Evolutionary conservation across 2,888 invertebrate species (phyloP).

Genomic region (Andrena fulva): DNA sequence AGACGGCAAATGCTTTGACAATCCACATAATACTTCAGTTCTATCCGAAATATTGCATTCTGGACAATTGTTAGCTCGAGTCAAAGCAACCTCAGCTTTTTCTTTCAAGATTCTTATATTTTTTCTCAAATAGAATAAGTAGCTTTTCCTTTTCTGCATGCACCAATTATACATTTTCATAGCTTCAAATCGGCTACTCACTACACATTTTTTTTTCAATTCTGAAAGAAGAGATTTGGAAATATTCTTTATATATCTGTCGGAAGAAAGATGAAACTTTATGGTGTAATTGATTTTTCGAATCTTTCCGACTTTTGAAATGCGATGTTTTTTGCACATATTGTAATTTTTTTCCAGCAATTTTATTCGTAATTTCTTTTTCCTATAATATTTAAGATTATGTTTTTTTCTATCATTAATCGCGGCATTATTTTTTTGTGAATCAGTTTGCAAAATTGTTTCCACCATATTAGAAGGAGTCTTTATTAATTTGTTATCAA

Average conservation of each 20-base stretch:
- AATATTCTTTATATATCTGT: neutral
- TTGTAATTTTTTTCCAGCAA: neutral
- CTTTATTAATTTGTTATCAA: neutral
- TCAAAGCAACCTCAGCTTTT: neutral
- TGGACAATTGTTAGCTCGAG: neutral
- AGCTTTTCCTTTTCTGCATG: neutral
- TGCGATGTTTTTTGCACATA: neutral
- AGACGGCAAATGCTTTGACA: neutral
- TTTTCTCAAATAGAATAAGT: neutral
- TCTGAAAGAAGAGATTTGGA: neutral
- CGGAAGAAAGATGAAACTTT: neutral
- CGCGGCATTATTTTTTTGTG: neutral
- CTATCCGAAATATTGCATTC: neutral
- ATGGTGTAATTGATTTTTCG: neutral
- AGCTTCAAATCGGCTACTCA: neutral
- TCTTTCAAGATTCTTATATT: neutral
- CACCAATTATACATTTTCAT: neutral
- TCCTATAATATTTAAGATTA: neutral
- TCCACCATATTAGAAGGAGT: neutral
- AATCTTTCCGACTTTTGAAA: neutral
- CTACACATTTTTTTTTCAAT: neutral
- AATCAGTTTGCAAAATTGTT: neutral
- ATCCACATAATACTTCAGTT: neutral
- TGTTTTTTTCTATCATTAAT: neutral
- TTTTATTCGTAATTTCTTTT: neutral